Conservation (phyloP, 2,888 invertebrate genomes). For the Phyllotreta striolata region DNA sequence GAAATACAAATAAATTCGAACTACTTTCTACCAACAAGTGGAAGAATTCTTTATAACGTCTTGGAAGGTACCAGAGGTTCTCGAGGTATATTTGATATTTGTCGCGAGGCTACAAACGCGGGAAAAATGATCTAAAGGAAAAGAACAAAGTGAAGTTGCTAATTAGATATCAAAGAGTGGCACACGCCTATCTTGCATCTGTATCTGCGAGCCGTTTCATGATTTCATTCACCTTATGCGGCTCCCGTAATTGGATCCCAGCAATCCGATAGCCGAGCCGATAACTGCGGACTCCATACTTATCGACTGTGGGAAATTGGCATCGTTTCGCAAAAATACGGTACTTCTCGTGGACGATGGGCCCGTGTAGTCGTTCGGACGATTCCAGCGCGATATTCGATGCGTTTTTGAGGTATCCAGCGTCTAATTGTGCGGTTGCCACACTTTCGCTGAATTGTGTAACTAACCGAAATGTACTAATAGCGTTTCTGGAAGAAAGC, state of each 20-base stretch:
- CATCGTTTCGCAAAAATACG: conserved; percentile 41
- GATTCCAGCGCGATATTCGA: too few species aligned
- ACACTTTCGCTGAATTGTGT: too few species aligned
- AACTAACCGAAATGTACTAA: conserved; percentile 6
- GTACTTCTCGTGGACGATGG: conserved; percentile 32
- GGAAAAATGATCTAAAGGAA: background rate
- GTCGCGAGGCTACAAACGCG: too few species aligned
- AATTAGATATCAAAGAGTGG: conserved; percentile 58
- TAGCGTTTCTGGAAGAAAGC: conserved; percentile 18
- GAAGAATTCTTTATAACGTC: too few species aligned
- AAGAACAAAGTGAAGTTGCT: conserved; percentile 47
- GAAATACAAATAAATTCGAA: too few species aligned
- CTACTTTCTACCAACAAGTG: too few species aligned
- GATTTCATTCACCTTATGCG: conserved; percentile 62
- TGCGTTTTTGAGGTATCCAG: too few species aligned
- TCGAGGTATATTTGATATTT: too few species aligned
- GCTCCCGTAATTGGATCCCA: conserved; percentile 61
- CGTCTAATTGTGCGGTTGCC: too few species aligned
- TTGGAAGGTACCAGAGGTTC: too few species aligned
- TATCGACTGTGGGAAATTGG: conserved; percentile 60
- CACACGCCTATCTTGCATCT: conserved; percentile 57
- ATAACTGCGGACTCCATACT: conserved; percentile 57
- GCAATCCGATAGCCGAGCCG: conserved; percentile 59
- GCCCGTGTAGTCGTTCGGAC: too few species aligned
- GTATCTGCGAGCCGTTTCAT: conserved; percentile 57